These are phyloP conservation scores for Phataginus tricuspis DNA, from an alignment of 2,797 vertebrate species.

Conservation along the genomic window DNA sequence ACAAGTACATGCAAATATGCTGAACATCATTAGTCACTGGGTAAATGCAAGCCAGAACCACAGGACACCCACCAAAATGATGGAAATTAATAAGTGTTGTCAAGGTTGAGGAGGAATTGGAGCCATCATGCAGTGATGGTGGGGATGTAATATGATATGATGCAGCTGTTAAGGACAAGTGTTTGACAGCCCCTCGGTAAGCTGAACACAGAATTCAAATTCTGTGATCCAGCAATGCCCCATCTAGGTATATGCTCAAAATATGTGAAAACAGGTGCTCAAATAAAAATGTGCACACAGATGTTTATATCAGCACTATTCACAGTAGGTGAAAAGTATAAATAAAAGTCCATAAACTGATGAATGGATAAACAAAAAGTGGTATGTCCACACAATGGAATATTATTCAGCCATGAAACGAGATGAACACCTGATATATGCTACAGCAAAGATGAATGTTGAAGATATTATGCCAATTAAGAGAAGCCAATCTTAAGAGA, in stretches of 20 bases:
- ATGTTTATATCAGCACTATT: background rate
- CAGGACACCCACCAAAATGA: background rate
- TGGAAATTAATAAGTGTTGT: background rate
- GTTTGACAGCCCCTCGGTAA: background rate
- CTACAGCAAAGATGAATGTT: background rate
- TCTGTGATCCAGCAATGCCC: background rate
- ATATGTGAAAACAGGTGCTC: background rate
- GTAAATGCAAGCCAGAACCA: background rate
- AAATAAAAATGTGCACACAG: background rate
- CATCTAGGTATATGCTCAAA: rapidly evolving
- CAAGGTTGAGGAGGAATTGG: background rate
- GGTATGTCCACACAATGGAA: too few species aligned
- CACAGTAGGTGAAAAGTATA: background rate
- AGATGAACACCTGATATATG: background rate
- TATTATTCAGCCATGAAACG: background rate
- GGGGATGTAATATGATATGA: background rate
- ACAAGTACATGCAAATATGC: background rate
- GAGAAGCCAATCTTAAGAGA: background rate
- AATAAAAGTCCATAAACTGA: background rate
- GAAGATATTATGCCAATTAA: background rate
- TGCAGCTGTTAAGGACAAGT: background rate
- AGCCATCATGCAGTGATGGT: background rate
- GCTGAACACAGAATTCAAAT: background rate
- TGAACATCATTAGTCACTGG: background rate
- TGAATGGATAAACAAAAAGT: background rate